Base-by-base conservation (phyloP, 2,888 invertebrate species). In the Mesoligia furuncula region DNA sequence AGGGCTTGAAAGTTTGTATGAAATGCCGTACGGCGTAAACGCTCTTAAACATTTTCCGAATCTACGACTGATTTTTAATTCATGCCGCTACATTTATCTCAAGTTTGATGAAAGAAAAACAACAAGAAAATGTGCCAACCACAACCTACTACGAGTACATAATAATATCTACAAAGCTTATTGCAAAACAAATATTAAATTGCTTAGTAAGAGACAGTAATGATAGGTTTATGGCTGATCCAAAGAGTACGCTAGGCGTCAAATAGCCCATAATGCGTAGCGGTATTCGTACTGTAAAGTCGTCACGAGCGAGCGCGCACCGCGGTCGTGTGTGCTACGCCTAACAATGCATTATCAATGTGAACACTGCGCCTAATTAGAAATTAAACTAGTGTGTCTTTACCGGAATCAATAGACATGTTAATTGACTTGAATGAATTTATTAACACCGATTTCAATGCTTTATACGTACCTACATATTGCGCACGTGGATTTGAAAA, bases 241-340 rank as follows among this genome's bases (percentile, higher is more conserved):
- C 65, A 62, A 64, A 74, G 69, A 84, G 77, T 81, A 79, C 77
- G 54, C 71, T 86, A 85, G 81, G 87, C 90, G 90, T 89, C 83
- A 89, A 90, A 85, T 77, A 89, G 90, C 87, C 82, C 85, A 88
- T 90, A 91, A 90, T 90, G 83, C 86, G 86, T 94, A 94, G 93
- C 95, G 94, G 94, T 92, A 91, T 85, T 78, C 88, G 76, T 89
- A 91, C 92, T 89, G 93, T 92, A 92, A 90, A 82, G 84, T 84
- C 89, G 94, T 93, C 87, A 88, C 92, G 88, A 82, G 73, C 84
- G 88, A 93, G 87, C 87, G 92, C 88, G 74, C 92, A 90, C 90
- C 83, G 88, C 90, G 90, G 89, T 86, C 89, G 87, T 81, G 73
- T 84, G 73, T 73, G 62, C 62, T 76, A 69, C 69, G 54, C 85